Evolutionary conservation across 2,113 vertebrate species (phyloP).

Genomic region (Donacobius atricapilla): DNA sequence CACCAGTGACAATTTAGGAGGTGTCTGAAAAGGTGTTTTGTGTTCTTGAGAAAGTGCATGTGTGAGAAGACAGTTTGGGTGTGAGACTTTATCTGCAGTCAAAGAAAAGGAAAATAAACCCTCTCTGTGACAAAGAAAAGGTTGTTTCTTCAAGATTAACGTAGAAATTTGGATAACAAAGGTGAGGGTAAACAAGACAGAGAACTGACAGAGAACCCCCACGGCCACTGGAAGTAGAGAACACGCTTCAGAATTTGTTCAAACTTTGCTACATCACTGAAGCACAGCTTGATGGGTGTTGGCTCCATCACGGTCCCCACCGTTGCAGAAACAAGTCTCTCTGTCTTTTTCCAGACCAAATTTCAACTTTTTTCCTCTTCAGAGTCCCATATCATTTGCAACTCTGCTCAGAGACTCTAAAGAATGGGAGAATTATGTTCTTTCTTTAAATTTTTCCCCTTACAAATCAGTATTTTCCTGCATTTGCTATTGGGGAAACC

Average conservation of each 20-base stretch:
- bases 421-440: neutral
- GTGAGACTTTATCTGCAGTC: neutral
- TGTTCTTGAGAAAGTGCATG: neutral
- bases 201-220: neutral
- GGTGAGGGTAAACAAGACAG: neutral
- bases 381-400: neutral
- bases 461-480: constrained; percentile 30
- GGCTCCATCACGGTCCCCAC: neutral
- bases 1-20: neutral
- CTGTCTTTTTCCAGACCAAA: neutral
- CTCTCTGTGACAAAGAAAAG: neutral
- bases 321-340: neutral
- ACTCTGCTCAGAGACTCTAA: neutral
- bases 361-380: neutral
- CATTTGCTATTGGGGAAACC: constrained; percentile 4
- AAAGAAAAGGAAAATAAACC: neutral
- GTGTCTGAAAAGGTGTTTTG: neutral
- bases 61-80: neutral
- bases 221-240: neutral
- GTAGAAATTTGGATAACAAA: neutral
- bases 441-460: constrained; percentile 8
- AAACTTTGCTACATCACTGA: neutral
- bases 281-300: neutral
- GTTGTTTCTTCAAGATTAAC: neutral
- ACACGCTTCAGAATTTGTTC: neutral